Evolutionary conservation across 92 coral and sea anemone species (phyloP).

Genomic region (Zoanthus solanderi): DNA sequence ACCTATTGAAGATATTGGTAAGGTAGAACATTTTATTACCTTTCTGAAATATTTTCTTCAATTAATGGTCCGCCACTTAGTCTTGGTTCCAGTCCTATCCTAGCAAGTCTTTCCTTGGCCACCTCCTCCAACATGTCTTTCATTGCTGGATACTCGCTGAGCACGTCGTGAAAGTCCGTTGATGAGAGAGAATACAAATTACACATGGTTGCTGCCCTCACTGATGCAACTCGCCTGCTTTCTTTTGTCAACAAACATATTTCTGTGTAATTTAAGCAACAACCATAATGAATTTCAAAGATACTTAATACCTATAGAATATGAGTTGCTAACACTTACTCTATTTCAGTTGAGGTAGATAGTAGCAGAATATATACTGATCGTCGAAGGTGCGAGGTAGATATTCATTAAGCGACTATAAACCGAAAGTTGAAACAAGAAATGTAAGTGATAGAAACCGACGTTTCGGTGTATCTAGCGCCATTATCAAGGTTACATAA

Average conservation of each 20-base stretch:
- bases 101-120: conserved; percentile 91
- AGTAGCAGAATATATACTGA: too few relatives aligned
- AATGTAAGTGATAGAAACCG: too few relatives aligned
- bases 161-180: conserved; percentile 82
- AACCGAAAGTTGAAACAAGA: too few relatives aligned
- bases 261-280: conserved; percentile 53
- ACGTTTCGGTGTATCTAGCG: too few relatives aligned
- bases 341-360: too few relatives aligned
- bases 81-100: conserved; percentile 84
- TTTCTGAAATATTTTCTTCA: conserved; percentile 34
- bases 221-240: conserved; percentile 92
- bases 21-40: conserved; percentile 11
- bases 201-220: conserved; percentile 95
- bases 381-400: too few relatives aligned
- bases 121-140: conserved; percentile 80
- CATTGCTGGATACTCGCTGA: conserved; percentile 90
- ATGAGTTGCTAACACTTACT: too few relatives aligned
- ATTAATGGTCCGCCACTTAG: conserved; percentile 56
- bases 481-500: too few relatives aligned
- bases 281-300: background rate
- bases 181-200: conserved; percentile 86
- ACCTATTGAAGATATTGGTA: conserved; percentile 6
- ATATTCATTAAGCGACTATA: too few relatives aligned
- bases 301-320: too few relatives aligned
- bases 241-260: conserved; percentile 90